Conservation (phyloP, 2,113 vertebrate species). For the Vicugna pacos region DNA sequence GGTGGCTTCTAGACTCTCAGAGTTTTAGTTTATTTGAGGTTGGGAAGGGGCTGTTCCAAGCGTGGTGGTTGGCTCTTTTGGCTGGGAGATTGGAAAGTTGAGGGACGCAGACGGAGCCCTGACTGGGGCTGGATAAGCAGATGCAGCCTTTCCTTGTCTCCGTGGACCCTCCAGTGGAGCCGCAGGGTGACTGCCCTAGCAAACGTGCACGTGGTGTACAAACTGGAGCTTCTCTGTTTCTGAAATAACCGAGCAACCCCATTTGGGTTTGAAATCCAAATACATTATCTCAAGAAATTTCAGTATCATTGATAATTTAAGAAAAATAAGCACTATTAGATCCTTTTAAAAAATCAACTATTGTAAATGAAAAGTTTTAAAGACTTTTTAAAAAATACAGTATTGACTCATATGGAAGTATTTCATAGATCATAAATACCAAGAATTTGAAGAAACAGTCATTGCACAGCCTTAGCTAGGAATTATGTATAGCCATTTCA, state of each 20-base stretch:
- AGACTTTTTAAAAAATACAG: background rate
- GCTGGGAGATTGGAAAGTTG: background rate
- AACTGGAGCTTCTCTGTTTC: background rate
- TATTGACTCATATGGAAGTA: background rate
- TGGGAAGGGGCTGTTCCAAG: background rate
- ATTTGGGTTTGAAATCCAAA: slow-evolving; percentile 12
- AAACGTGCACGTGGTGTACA: background rate
- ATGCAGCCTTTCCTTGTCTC: background rate
- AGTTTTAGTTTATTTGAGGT: background rate
- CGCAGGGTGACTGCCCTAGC: background rate
- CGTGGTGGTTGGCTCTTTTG: background rate
- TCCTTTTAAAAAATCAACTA: background rate
- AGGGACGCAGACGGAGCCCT: background rate
- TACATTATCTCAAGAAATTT: background rate
- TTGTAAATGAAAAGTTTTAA: background rate
- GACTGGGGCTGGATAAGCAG: background rate
- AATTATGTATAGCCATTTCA: background rate
- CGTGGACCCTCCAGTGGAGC: background rate
- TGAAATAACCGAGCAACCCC: background rate
- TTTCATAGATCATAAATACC: background rate
- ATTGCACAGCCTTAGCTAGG: background rate
- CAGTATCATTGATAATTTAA: slow-evolving; percentile 11
- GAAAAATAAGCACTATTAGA: background rate
- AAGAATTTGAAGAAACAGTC: background rate
- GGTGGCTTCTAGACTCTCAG: background rate